Base-by-base conservation (phyloP, 2,797 vertebrate species). In the Balearica regulorum region DNA sequence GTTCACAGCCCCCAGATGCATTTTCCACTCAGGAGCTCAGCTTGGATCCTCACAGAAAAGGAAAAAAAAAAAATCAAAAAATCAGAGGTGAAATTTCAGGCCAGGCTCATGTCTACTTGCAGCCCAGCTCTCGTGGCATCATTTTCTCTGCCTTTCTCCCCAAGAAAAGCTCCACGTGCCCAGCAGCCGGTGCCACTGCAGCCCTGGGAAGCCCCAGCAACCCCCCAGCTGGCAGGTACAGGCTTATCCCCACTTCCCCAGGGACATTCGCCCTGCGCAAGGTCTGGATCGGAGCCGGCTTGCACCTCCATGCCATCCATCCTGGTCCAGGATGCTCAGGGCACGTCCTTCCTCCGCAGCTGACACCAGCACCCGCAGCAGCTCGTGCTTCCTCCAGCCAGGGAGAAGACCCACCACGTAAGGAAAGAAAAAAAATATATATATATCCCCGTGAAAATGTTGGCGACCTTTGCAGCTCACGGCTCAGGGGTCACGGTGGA, bases 111-210 rank as follows among this genome's bases (percentile, higher is more conserved):
- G 35, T 44, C 57, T 18, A 13, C 64, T n/a, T 2, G 10, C 65
- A 64, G 66, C 51, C 57, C 82, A 11, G 25, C 0, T 25, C 62
- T 1, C 68, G 26, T 21, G 0, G 68, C 29, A 33, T 31, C n/a
- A 7, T 48, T 26, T 60, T 31, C 76, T 33, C 44, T 31, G 19
- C 87, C 49, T 44, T 26, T 15, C 18, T 26, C 33, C 79, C 17
- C 7, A 0, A 26, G 35, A 41, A 75, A 35, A 5, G 14, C 33
- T 18, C 70, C 44, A 0, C 4, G 43, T 9, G 11, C 17, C 57
- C 49, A 15, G 26, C 4, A 16, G 17, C n/a, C 26, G 1, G 55
- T 8, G 29, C 31, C 39, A 15, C 26, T 5, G 15, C 46, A 33
- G 28, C 13, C 66, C 25, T 6, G 71, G 18, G 75, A 10, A 51